Evolutionary conservation across 2,113 vertebrate genomes (phyloP).

Genomic region (Varanus salvator): DNA sequence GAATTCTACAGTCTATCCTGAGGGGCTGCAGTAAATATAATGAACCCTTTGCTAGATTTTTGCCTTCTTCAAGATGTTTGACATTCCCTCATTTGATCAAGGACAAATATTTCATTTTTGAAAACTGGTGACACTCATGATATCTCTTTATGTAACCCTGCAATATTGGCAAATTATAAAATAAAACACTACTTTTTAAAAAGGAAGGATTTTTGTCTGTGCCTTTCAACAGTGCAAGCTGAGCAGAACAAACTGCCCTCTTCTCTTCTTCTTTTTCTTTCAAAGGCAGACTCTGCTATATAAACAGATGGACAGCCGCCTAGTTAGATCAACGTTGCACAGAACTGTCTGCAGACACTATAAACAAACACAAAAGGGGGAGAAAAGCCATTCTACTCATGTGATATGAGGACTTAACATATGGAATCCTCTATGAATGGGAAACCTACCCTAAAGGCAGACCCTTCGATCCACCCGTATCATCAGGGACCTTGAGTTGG

Average conservation of each 20-base stretch:
- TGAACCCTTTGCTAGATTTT: no score
- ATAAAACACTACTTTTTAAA: neutral
- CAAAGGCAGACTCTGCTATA: constrained; percentile 5
- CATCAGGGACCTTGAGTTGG: constrained; percentile 13
- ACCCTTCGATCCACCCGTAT: constrained; percentile 6
- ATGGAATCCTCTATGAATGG: constrained; percentile 17
- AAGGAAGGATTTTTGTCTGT: neutral
- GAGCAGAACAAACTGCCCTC: constrained; percentile 21
- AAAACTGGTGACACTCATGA: neutral
- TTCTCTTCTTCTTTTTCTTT: constrained; percentile 25
- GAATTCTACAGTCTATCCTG: no score
- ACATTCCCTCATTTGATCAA: neutral
- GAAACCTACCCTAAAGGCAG: constrained; percentile 34
- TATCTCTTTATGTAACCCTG: no score
- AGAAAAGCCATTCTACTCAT: neutral
- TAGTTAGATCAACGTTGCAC: constrained; percentile 21
- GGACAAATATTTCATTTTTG: neutral
- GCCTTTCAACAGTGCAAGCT: constrained; percentile 41
- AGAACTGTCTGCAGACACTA: neutral
- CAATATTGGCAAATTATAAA: neutral
- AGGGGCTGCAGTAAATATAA: no score
- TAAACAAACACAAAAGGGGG: neutral
- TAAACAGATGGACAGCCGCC: constrained; percentile 29
- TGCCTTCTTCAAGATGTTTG: no score
- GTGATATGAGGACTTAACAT: constrained; percentile 13